Percentiles rank a stretch among this genome's conserved stretches.
These are phyloP conservation scores for Felis catus DNA, from an alignment of 2,113 vertebrate genomes.

Conservation along the genomic window F.catus_Fca126_mat1.0 CM031415.1:96094001-96094500, in stretches of 20 bases:
- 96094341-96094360: neutral
- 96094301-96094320: neutral
- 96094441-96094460: neutral
- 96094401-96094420: neutral
- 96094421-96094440: neutral
- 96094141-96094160: slow-evolving; percentile 74
- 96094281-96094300: neutral
- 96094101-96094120: slow-evolving; percentile 74
- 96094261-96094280: neutral
- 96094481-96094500: neutral
- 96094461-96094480: neutral
- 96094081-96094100: slow-evolving; percentile 50
- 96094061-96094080: slow-evolving; percentile 57
- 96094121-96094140: slow-evolving; percentile 60
- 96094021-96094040: slow-evolving; percentile 56
- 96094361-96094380: neutral
- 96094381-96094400: neutral
- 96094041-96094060: slow-evolving; percentile 58
- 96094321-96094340: neutral
- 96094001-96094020: slow-evolving; percentile 37
- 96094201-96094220: neutral
- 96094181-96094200: slow-evolving; percentile 68
- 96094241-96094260: neutral
- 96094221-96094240: neutral
- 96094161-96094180: slow-evolving; percentile 76